phyloP scores from a whole-genome alignment of 2,888 invertebrate species.

The Arge pagana region DNA sequence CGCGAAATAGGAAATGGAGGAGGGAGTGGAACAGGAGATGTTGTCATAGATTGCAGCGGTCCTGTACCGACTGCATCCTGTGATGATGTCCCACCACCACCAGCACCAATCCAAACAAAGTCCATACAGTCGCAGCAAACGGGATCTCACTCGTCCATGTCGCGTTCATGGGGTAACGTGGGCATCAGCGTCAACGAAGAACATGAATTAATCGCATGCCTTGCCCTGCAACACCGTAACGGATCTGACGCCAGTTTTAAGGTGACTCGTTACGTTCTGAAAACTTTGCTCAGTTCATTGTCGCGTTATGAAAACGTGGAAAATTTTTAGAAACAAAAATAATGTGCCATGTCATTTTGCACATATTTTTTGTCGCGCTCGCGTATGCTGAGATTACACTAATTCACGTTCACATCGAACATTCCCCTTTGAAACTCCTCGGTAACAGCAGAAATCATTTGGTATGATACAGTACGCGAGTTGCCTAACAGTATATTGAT shows the following conservation, averaged over 20 bases:
- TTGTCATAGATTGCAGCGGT: slow-evolving; percentile 57
- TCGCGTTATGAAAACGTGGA: not conserved
- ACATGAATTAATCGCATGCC: slow-evolving; percentile 56
- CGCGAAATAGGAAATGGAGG: slow-evolving; percentile 42
- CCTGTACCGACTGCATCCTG: slow-evolving; percentile 58
- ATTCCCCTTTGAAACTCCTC: too few relatives aligned
- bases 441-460: too few relatives aligned
- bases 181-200: slow-evolving; percentile 55
- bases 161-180: slow-evolving; percentile 63
- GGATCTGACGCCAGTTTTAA: slow-evolving; percentile 85
- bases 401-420: too few relatives aligned
- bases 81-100: slow-evolving; percentile 60
- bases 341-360: too few relatives aligned
- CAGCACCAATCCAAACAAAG: slow-evolving; percentile 69
- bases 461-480: too few relatives aligned
- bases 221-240: slow-evolving; percentile 67
- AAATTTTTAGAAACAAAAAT: too few relatives aligned
- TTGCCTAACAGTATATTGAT: too few relatives aligned
- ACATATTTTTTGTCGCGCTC: too few relatives aligned
- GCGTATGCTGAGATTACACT: too few relatives aligned
- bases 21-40: slow-evolving; percentile 43
- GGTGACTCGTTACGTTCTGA: slow-evolving; percentile 59
- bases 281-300: not conserved
- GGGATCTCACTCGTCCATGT: slow-evolving; percentile 60
- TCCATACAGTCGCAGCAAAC: slow-evolving; percentile 65